Base-by-base conservation (phyloP, 1,140 invertebrate genomes). In the Penaeus chinensis region DNA sequence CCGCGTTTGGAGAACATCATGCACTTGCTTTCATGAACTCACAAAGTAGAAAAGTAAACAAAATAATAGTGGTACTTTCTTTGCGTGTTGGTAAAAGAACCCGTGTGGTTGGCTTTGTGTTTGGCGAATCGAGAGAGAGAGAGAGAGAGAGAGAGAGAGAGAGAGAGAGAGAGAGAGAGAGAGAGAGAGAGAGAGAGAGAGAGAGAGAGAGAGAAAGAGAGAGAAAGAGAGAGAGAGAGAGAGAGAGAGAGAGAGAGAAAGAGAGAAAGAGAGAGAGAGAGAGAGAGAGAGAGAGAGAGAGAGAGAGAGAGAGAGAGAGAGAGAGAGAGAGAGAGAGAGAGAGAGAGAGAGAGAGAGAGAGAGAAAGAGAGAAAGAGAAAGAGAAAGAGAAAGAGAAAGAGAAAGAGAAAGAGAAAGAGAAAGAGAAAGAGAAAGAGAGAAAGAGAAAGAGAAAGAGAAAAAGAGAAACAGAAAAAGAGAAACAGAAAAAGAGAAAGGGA, bases 291-390 rank as follows among this genome's bases (percentile, higher is more conserved):
- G 22, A 62, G 16, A 10, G 24, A 37, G 54, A 27, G 69, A 76
- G 19, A 24, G 74, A 62, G 61, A 42, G 54, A 62, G 54, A 63
- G 54, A 63, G 20, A 74, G 42, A 76, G 47, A 54, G 37, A 66
- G 61, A 82, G 42, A 74, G 54, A 84, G 37, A 76, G 82, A 76
- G 16, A 84, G 54, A 77, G n/a, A 61, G 47, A 84, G 24, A 84
- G 71, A 32, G 47, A 77, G 47, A 77, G 47, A 84, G 71, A 84
- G 66, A 76, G 69, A 84, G 66, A 61, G 82, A 84, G 42, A 11
- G 42, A 11, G 42, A 60, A 16, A 61, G 24, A 76, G 24, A 32
- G 82, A 84, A 71, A 84, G 83, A 84, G 71, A 37, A 42, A 62
- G 8, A 22, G 20, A 61, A 79, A 61, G 37, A 37, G 8, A 54